phyloP scores from a whole-genome alignment of 2,797 vertebrate genomes.

The Pipistrellus nathusii region DNA sequence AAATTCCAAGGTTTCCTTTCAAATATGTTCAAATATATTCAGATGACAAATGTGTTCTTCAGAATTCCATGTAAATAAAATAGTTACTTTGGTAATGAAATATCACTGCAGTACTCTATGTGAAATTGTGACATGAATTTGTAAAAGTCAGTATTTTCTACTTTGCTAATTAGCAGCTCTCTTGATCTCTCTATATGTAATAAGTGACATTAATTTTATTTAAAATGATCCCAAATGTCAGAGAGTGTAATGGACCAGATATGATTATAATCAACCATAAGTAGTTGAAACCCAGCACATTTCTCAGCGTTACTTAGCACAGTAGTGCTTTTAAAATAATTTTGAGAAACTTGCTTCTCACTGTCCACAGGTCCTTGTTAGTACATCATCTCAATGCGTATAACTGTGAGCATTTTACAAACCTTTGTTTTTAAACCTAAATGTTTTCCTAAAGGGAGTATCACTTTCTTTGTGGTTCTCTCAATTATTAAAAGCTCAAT shows the following conservation, averaged over 20 bases:
- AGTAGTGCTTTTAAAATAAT: slow-evolving; percentile 11
- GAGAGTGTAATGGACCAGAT: slow-evolving; percentile 35
- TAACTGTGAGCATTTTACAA: not conserved
- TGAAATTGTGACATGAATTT: slow-evolving; percentile 32
- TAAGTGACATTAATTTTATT: slow-evolving; percentile 48
- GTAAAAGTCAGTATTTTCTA: slow-evolving; percentile 8
- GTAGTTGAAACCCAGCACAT: slow-evolving; percentile 9
- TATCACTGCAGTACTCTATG: not conserved
- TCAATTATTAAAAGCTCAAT: not conserved
- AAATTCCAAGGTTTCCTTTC: not conserved
- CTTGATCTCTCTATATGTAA: not conserved
- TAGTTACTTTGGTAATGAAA: slow-evolving; percentile 48
- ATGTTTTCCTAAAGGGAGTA: not conserved
- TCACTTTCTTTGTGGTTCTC: slow-evolving; percentile 38
- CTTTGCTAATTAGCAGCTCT: slow-evolving; percentile 10
- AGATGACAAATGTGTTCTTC: not conserved
- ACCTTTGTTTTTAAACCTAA: not conserved
- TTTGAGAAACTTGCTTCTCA: slow-evolving; percentile 1
- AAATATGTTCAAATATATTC: not conserved
- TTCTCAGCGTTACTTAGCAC: not conserved
- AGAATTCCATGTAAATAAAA: slow-evolving; percentile 50
- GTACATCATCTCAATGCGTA: not conserved
- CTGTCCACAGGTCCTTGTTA: not conserved
- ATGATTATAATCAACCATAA: slow-evolving; percentile 24
- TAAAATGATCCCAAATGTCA: slow-evolving; percentile 25